Conservation (phyloP, 2,888 invertebrate genomes). For the Crossocerus cetratus region DNA sequence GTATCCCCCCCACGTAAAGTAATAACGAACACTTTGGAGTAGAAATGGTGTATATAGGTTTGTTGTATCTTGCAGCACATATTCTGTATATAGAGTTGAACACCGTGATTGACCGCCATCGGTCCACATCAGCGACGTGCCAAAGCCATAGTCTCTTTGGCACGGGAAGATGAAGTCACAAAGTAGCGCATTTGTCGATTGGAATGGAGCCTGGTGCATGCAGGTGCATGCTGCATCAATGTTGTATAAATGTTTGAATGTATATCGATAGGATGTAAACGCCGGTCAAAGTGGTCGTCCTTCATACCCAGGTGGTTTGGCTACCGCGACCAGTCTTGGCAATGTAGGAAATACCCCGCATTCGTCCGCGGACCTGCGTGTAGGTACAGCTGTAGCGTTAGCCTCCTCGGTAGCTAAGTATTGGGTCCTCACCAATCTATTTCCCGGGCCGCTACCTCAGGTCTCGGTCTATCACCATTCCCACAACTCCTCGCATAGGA, state of each 20-base stretch:
- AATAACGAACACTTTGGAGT: constrained; percentile 8
- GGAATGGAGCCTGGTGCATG: constrained; percentile 69
- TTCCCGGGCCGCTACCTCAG: constrained; percentile 87
- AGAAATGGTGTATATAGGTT: constrained; percentile 9
- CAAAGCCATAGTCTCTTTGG: constrained; percentile 4
- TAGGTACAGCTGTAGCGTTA: constrained; percentile 82
- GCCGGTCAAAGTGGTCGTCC: constrained; percentile 75
- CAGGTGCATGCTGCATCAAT: constrained; percentile 72
- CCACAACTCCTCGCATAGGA: constrained; percentile 79
- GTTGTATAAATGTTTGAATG: constrained; percentile 75
- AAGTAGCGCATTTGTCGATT: constrained; percentile 66
- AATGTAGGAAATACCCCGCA: constrained; percentile 73
- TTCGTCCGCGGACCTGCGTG: constrained; percentile 74
- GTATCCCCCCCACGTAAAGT: constrained; percentile 1
- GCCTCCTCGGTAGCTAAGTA: constrained; percentile 87
- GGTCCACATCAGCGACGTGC: constrained; percentile 4
- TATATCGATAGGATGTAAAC: constrained; percentile 76
- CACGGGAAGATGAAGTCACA: constrained; percentile 20
- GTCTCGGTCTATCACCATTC: constrained; percentile 83
- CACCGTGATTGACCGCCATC: not conserved
- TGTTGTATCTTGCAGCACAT: constrained; percentile 4
- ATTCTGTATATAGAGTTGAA: constrained; percentile 13
- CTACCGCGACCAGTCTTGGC: constrained; percentile 71
- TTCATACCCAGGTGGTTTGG: constrained; percentile 73
- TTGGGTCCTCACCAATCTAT: constrained; percentile 90